These are phyloP conservation scores for Callorhinus ursinus DNA, from an alignment of 2,113 vertebrate species.

Conservation along the genomic window DNA sequence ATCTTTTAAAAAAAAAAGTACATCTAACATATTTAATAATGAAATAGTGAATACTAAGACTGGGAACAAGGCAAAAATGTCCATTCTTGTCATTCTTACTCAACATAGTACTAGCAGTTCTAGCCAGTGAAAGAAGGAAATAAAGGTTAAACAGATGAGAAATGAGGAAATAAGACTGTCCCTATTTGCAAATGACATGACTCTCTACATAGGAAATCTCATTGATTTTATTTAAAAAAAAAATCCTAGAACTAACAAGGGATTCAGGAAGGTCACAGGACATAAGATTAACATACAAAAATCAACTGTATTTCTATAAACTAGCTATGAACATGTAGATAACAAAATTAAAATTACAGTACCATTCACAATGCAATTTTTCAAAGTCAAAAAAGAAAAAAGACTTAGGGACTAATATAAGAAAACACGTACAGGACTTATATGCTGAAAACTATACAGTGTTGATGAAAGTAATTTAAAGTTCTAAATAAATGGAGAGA, in stretches of 20 bases:
- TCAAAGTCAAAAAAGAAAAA: not conserved
- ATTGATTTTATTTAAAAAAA: not conserved
- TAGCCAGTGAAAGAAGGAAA: constrained; percentile 16
- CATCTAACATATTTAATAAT: not conserved
- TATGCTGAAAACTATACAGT: not conserved
- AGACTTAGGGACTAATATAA: not conserved
- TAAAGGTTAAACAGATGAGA: not conserved
- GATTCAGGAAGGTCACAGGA: not conserved
- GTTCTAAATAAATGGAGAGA: not conserved
- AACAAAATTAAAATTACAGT: not conserved
- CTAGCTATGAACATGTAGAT: not conserved
- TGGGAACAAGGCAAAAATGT: not conserved
- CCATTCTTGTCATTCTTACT: not conserved
- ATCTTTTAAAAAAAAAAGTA: not conserved
- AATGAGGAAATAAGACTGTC: not conserved
- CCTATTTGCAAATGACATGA: not conserved
- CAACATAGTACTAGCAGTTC: not conserved
- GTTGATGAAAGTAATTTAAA: not conserved
- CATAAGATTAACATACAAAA: not conserved
- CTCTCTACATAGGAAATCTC: not conserved
- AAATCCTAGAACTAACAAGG: not conserved
- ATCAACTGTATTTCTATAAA: not conserved
- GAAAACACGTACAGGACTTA: not conserved
- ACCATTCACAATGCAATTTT: not conserved
- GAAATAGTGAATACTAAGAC: not conserved